phyloP scores from a whole-genome alignment of 2,888 invertebrate species.

The Leptothorax acervorum region DNA sequence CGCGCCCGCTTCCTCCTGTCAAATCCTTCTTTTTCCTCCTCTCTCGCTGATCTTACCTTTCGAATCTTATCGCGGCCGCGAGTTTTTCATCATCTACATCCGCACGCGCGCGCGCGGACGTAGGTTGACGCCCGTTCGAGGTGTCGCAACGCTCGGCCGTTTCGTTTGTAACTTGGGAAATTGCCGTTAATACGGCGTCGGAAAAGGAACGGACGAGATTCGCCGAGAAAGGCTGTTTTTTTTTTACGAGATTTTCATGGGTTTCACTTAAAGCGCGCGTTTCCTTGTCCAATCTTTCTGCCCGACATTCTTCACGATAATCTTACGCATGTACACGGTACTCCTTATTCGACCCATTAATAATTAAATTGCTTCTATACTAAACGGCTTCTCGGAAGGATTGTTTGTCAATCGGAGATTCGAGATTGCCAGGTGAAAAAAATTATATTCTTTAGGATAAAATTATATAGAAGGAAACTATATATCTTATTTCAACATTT shows the following conservation, averaged over 20 bases:
- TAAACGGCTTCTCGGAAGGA: conserved; percentile 53
- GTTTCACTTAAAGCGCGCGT: conserved; percentile 47
- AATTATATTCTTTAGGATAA: conserved; percentile 2
- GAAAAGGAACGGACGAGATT: neutral
- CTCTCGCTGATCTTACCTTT: conserved; percentile 59
- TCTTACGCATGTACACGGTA: neutral
- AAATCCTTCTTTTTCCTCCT: conserved; percentile 66
- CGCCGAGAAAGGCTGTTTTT: conserved; percentile 25
- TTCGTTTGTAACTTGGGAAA: conserved; percentile 57
- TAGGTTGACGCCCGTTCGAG: conserved; percentile 10
- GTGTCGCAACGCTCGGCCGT: conserved; percentile 53
- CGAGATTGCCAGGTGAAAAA: neutral
- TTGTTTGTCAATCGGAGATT: conserved; percentile 46
- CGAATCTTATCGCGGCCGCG: conserved; percentile 63
- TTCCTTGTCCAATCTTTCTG: neutral
- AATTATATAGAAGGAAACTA: neutral
- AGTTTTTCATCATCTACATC: conserved; percentile 56
- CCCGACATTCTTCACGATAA: conserved; percentile 29
- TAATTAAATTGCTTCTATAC: neutral
- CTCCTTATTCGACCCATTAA: conserved; percentile 30
- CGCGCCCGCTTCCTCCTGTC: conserved; percentile 64
- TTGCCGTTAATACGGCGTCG: conserved; percentile 48
- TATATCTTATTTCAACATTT: conserved; percentile 20
- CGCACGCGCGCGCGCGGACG: neutral
- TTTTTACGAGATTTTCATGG: conserved; percentile 58